Conservation (phyloP, 2,888 invertebrate species). For the Eupithecia exiguata region DNA sequence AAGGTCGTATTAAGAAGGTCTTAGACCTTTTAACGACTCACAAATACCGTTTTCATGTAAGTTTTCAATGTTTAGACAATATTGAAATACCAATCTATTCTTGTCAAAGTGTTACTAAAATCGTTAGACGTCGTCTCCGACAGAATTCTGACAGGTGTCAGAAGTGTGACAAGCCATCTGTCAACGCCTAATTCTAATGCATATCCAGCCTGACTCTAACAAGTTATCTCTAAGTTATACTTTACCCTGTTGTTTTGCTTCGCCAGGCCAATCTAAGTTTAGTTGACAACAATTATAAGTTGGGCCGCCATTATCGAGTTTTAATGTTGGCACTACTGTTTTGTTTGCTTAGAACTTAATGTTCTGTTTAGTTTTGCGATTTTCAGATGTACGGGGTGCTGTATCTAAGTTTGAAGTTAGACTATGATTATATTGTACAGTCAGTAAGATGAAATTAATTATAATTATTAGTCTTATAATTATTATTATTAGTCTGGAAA, state of each 20-base stretch:
- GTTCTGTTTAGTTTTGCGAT: slow-evolving; percentile 14
- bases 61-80: background rate
- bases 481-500: too few species aligned
- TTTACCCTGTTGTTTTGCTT: slow-evolving; percentile 57
- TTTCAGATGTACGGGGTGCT: background rate
- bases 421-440: background rate
- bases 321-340: slow-evolving; percentile 51
- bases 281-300: slow-evolving; percentile 68
- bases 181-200: slow-evolving; percentile 22
- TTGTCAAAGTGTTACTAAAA: background rate
- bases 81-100: background rate
- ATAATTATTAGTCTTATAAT: too few species aligned
- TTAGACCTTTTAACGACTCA: background rate
- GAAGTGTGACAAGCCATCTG: slow-evolving; percentile 8
- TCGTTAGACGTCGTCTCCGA: background rate
- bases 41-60: background rate
- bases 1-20: background rate
- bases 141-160: slow-evolving; percentile 8
- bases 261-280: slow-evolving; percentile 73
- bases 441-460: background rate
- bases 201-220: slow-evolving; percentile 36
- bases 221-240: slow-evolving; percentile 54
- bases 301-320: slow-evolving; percentile 53
- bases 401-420: background rate
- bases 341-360: slow-evolving; percentile 3